Evolutionary conservation across 2,797 vertebrate species (phyloP), one percentile per base, ranked within the genome.

Genomic region (Onychomys leucogaster): DNA sequence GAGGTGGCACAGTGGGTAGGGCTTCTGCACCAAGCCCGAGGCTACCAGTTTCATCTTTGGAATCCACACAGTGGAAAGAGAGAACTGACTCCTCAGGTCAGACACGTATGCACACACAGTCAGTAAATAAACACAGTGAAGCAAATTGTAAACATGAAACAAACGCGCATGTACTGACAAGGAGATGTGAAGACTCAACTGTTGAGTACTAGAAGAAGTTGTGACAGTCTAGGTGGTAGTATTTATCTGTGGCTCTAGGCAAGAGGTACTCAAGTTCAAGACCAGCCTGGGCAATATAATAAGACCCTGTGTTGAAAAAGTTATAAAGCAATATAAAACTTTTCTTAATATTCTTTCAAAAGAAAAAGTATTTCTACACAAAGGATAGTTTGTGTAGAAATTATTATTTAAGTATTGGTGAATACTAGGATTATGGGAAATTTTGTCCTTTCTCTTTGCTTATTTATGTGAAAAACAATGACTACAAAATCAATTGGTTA

Each of bases 401-500:
- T 91, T 75, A 86, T 87, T 89, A 75, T n/a, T n/a, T n/a, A 92
- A 63, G 9, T 86, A 78, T 89, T 67, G 14, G n/a, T 78, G 89
- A 94, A 27, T 75, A 57, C 55, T 93, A 19, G 11, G 23, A 46
- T 81, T 52, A 82, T 81, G 43, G 67, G 43, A 76, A 96, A 41
- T 81, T 69, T 90, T 80, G 87, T 88, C 85, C 57, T 37, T 87
- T 87, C 75, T 34, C 90, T 43, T 4, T 90, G 25, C 6, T 90
- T 82, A 82, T 92, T 96, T 90, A 88, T 81, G 12, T 57, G 49
- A 94, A 84, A 91, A 86, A 78, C 61, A 92, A 25, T 43, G 46
- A 81, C 23, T 23, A 49, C 21, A 46, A 78, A 37, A 61, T 94
- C 73, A 94, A 65, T 65, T 82, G 46, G 63, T 67, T 80, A 3